A percentile compares a stretch with the other conserved stretches of the same genome.
phyloP scores from a whole-genome alignment of 1,140 invertebrate genomes.

The Lucilia cuprina region DNA sequence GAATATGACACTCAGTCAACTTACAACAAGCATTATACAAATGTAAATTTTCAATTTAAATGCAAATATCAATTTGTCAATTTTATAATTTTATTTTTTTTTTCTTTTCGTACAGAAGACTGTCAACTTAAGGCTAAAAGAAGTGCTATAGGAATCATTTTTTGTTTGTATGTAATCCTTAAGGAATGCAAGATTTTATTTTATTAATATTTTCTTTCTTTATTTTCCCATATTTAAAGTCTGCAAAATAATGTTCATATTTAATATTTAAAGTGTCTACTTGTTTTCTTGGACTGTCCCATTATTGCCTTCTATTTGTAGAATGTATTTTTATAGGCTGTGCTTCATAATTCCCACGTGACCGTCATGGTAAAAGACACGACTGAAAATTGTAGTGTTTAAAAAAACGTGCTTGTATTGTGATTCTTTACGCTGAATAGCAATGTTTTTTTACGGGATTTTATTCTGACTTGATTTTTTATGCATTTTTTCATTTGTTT shows the following conservation, averaged over 20 bases:
- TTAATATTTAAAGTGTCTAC: conserved; percentile 30
- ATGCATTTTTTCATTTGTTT: conserved; percentile 30
- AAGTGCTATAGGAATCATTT: not conserved
- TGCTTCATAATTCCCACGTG: conserved; percentile 8
- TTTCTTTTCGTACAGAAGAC: not conserved
- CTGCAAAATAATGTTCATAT: conserved; percentile 9
- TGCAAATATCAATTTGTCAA: conserved; percentile 63
- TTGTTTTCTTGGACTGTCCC: not conserved
- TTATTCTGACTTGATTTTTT: conserved; percentile 15
- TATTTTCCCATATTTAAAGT: conserved; percentile 12
- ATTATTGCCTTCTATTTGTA: not conserved
- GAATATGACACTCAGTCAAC: not conserved
- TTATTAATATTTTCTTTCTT: not conserved
- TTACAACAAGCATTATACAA: conserved; percentile 45
- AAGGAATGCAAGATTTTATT: not conserved
- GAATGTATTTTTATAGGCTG: not conserved
- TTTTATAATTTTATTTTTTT: conserved; percentile 39
- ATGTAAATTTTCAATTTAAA: conserved; percentile 64
- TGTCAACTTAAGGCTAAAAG: not conserved
- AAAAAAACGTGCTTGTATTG: not conserved
- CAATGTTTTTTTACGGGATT: conserved; percentile 16
- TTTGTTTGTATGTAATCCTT: conserved; percentile 15
- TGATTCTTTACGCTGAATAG: not conserved
- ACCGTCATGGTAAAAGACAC: not conserved
- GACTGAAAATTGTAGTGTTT: not conserved